Conservation (phyloP, 2,113 vertebrate genomes). For the Laticauda laticaudata region DNA sequence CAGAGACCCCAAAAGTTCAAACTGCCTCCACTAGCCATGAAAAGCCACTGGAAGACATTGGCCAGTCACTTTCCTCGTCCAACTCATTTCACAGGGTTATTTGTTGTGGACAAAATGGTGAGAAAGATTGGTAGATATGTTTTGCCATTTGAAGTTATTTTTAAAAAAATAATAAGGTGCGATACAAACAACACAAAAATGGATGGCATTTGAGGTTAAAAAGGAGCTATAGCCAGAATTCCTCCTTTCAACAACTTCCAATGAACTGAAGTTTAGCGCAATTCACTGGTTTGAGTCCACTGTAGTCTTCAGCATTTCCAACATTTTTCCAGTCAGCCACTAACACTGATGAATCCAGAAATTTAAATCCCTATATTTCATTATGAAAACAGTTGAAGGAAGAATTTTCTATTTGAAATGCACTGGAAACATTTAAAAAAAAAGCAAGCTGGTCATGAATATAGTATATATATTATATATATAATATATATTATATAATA, state of each 20-base stretch:
- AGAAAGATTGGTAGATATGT: background rate
- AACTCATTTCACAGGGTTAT: background rate
- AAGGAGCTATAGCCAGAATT: background rate
- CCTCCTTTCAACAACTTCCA: background rate
- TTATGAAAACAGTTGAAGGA: background rate
- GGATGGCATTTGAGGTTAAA: background rate
- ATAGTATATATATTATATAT: too few relatives aligned
- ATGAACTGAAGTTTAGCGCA: background rate
- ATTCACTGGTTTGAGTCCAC: background rate
- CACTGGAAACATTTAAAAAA: background rate
- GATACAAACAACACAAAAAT: background rate
- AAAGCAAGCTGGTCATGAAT: background rate
- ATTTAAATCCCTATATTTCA: background rate
- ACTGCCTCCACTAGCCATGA: background rate
- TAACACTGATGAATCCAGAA: background rate
- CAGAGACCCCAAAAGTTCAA: background rate
- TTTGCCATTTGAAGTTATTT: background rate
- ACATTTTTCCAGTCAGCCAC: background rate
- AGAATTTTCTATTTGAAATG: background rate
- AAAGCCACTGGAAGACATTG: background rate
- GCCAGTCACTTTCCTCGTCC: background rate
- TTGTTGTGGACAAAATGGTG: background rate
- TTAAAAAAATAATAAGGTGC: background rate
- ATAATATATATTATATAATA: too few relatives aligned
- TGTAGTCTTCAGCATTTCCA: background rate